These are phyloP conservation scores for Sander vitreus DNA, from an alignment of 2,113 vertebrate genomes.

Conservation along the genomic window DNA sequence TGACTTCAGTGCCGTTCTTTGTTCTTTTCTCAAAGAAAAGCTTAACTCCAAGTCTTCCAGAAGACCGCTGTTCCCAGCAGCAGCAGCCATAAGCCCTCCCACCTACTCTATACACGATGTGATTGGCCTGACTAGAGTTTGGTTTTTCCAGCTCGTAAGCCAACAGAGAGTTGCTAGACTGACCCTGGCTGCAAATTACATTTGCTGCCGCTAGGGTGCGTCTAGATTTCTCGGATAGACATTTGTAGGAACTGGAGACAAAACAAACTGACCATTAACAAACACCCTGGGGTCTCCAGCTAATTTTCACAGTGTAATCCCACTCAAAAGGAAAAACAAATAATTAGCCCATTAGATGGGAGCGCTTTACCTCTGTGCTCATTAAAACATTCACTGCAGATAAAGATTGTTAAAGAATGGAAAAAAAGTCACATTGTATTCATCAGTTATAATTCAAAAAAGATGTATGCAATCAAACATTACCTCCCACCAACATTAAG, in stretches of 20 bases:
- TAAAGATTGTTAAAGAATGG: not conserved
- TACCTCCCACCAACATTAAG: constrained; percentile 7
- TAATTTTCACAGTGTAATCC: not conserved
- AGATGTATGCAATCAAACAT: not conserved
- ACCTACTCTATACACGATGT: too few species aligned
- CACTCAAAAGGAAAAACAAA: not conserved
- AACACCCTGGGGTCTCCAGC: not conserved
- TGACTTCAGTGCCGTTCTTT: too few species aligned
- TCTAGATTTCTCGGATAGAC: too few species aligned
- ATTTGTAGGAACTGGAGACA: not conserved
- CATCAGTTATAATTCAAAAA: constrained; percentile 1
- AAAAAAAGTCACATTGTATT: not conserved
- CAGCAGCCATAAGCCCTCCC: too few species aligned
- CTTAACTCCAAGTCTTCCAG: too few species aligned
- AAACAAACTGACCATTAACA: constrained; percentile 6
- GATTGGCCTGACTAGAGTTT: too few species aligned
- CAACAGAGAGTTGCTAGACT: too few species aligned
- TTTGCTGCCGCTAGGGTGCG: too few species aligned
- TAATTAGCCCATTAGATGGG: not conserved
- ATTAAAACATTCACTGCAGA: constrained; percentile 17
- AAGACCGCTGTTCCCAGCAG: too few species aligned
- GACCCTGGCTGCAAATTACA: too few species aligned
- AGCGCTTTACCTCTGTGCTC: not conserved
- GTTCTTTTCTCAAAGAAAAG: too few species aligned
- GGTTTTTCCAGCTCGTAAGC: too few species aligned